Evolutionary conservation across 2,888 invertebrate species (phyloP).

Genomic region (Epinotia nisella): DNA sequence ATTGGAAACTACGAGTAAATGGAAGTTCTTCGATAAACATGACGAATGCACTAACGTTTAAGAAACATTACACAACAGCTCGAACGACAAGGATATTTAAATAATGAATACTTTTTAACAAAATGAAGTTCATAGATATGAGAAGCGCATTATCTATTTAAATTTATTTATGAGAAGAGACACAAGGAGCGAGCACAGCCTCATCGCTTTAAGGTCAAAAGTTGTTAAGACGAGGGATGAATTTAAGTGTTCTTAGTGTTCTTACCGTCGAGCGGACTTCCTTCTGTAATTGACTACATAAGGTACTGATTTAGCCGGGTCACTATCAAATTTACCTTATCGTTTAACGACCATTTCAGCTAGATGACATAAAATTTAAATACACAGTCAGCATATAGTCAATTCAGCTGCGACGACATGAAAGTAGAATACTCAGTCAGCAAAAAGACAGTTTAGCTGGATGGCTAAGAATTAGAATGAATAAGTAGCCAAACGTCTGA

Average conservation of each 20-base stretch:
- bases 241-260: slow-evolving; percentile 50
- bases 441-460: too few relatives aligned
- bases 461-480: too few relatives aligned
- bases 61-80: neutral
- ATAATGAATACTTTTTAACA: slow-evolving; percentile 26
- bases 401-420: too few relatives aligned
- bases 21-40: neutral
- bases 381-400: too few relatives aligned
- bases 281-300: slow-evolving; percentile 38
- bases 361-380: too few relatives aligned
- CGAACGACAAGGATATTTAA: slow-evolving; percentile 7
- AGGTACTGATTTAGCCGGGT: slow-evolving; percentile 34
- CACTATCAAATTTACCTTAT: too few relatives aligned
- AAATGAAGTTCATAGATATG: slow-evolving; percentile 34
- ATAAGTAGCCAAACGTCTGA: too few relatives aligned
- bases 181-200: slow-evolving; percentile 12
- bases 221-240: slow-evolving; percentile 50
- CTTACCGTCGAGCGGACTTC: slow-evolving; percentile 32
- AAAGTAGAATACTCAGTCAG: too few relatives aligned
- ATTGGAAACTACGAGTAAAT: neutral
- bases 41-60: neutral
- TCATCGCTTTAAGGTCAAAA: slow-evolving; percentile 50
- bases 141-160: slow-evolving; percentile 32
- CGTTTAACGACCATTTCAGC: too few relatives aligned
- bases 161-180: slow-evolving; percentile 43